phyloP scores from a whole-genome alignment of 2,113 vertebrate species.

The Ploceus nigricollis region DNA sequence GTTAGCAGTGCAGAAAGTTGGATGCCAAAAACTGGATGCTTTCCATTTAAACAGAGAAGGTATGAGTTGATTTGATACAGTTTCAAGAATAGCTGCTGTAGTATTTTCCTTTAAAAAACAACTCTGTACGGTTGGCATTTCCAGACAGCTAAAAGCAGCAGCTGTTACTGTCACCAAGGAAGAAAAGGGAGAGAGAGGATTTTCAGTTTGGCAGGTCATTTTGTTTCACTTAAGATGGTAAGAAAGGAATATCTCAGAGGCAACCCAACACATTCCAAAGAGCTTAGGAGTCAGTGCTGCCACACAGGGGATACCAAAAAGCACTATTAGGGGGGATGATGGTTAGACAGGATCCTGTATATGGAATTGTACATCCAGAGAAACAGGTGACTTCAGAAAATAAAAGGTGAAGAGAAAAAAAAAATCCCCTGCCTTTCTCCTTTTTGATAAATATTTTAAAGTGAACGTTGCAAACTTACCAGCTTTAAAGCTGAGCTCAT shows the following conservation, averaged over 20 bases:
- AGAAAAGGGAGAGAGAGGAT: not conserved
- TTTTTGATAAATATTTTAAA: not conserved
- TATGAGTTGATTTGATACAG: not conserved
- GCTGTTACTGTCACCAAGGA: not conserved
- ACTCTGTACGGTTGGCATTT: not conserved
- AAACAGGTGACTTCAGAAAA: not conserved
- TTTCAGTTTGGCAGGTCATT: not conserved
- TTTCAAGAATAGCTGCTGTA: not conserved
- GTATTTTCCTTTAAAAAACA: not conserved
- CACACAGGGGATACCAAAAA: not conserved
- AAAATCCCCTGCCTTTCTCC: not conserved
- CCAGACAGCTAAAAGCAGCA: not conserved
- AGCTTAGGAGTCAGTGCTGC: not conserved
- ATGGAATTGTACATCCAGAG: not conserved
- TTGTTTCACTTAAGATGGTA: not conserved
- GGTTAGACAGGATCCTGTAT: not conserved
- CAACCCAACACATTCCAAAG: not conserved
- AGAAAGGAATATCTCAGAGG: not conserved
- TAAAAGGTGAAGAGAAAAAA: not conserved
- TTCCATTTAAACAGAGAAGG: not conserved
- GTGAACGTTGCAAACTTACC: constrained; percentile 70
- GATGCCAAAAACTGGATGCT: not conserved
- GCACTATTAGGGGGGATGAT: accelerated
- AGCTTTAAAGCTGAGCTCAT: constrained; percentile 95
- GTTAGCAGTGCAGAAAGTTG: not conserved